These are phyloP conservation scores for Cacatua alba DNA, from an alignment of 2,113 vertebrate species.

Conservation along the genomic window DNA sequence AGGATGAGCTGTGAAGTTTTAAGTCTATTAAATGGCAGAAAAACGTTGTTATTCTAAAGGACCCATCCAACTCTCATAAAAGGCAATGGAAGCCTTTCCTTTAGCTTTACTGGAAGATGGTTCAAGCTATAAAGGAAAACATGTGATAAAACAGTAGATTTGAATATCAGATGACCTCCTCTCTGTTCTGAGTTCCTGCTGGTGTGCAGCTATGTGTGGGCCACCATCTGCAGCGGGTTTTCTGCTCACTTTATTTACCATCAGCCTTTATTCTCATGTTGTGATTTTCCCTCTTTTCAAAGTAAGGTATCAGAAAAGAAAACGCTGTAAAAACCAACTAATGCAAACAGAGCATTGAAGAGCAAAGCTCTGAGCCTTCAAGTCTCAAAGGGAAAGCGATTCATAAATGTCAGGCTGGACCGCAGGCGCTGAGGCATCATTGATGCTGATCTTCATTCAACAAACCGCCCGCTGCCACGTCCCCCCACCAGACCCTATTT, in stretches of 20 bases:
- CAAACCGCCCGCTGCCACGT: neutral
- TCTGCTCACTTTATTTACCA: neutral
- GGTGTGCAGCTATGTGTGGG: neutral
- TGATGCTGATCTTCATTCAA: conserved; percentile 48
- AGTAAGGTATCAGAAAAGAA: neutral
- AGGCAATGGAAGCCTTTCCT: neutral
- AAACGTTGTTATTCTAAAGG: neutral
- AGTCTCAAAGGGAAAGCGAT: neutral
- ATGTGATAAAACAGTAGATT: neutral
- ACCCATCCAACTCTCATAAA: neutral
- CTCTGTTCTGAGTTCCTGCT: neutral
- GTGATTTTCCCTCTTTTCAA: neutral
- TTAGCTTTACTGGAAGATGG: neutral
- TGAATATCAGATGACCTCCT: neutral
- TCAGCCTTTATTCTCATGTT: neutral
- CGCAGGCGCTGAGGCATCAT: neutral
- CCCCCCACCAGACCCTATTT: conserved; percentile 26
- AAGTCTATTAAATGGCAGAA: neutral
- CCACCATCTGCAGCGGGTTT: neutral
- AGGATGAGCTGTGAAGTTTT: neutral
- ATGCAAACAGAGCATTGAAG: neutral
- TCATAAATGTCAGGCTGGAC: neutral
- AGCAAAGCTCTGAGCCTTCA: neutral
- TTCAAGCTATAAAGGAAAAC: neutral
- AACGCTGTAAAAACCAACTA: neutral